phyloP scores from a whole-genome alignment of 2,113 vertebrate genomes.

The Apaloderma vittatum region DNA sequence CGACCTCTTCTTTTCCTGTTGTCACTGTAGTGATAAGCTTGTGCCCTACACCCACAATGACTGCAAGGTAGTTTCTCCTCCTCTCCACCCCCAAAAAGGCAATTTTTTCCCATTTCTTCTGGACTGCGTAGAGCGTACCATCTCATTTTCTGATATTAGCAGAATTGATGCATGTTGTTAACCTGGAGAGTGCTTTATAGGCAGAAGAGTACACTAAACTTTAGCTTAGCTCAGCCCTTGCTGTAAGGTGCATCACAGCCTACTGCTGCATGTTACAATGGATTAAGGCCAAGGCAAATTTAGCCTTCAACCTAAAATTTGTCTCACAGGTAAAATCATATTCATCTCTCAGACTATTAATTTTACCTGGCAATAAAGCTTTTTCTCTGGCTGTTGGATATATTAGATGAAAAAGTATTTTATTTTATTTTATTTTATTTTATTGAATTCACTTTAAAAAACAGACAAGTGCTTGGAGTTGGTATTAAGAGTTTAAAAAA shows the following conservation, averaged over 20 bases:
- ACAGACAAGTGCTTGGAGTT: background rate
- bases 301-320: background rate
- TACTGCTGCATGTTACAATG: background rate
- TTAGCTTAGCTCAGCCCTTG: background rate
- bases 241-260: background rate
- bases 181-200: background rate
- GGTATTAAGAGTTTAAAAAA: background rate
- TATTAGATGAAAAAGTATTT: background rate
- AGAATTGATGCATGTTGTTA: background rate
- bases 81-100: background rate
- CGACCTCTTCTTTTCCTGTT: background rate
- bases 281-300: background rate
- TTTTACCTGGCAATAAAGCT: background rate
- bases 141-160: background rate
- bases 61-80: background rate
- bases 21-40: background rate
- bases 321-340: background rate
- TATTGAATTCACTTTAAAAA: background rate
- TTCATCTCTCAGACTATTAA: background rate
- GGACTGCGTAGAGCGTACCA: background rate
- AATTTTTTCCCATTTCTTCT: background rate
- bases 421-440: background rate
- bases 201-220: background rate
- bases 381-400: background rate
- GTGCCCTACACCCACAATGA: background rate